Evolutionary conservation across 2,797 vertebrate genomes (phyloP), one percentile per base, ranked within the genome.

Genomic region (Danio albolineatus): DNA sequence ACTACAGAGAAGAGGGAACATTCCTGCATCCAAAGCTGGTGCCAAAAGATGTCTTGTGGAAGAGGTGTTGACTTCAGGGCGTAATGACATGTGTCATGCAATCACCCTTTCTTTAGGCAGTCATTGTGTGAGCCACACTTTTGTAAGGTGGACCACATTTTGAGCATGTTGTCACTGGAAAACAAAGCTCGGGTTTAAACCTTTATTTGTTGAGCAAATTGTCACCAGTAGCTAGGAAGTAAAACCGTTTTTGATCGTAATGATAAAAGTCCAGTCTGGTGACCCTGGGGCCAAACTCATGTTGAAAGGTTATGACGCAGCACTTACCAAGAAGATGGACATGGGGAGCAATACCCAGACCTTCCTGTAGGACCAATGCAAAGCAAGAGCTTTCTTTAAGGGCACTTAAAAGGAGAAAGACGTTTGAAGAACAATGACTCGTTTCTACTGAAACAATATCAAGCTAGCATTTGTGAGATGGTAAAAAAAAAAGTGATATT

Each of bases 91-190:
- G 78, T 78, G 85, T 82, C 82, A 77, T 53, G 64, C 79, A 65
- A 79, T 10, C 48, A 28, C 17, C 70, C 46, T 57, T 73, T 72
- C 21, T 66, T 71, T 36, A 59, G 73, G 78, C 44, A 66, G 66
- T 54, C 57, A 16, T 62, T 62, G 1, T 28, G 65, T 53, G 54
- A 80, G 57, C 65, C 67, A 74, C 83, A 83, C 76, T 76, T 79
- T 79, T 73, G 56, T 82, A 85, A 80, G 51, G 43, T 10, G 83
- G 85, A 89, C 84, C 87, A 90, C 90, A 88, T 86, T 21, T 72
- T 81, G 57, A 44, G 79, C 56, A 19, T 61, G 57, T 73, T 82
- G 60, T 83, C 62, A 51, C 49, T 80, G 65, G 46, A 54, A 57
- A 17, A n/a, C 16, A 38, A 44, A 73, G 7, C 14, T 60, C 72